These are phyloP conservation scores for Otocyon megalotis DNA, from an alignment of 2,113 vertebrate species.

Conservation along the genomic window DNA sequence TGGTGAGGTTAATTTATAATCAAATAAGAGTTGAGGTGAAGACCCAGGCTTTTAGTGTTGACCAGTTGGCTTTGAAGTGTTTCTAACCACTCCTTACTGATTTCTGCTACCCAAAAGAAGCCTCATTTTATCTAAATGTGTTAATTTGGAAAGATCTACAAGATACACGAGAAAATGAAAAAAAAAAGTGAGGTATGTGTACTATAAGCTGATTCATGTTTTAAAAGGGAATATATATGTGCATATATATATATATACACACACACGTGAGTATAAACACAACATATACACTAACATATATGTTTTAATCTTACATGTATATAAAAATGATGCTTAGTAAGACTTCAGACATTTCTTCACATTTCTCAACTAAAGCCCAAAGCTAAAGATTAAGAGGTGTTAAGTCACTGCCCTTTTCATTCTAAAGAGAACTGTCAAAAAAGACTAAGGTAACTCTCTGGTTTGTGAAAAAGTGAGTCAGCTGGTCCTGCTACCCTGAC, in stretches of 20 bases:
- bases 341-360: background rate
- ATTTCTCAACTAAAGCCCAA: conserved; percentile 27
- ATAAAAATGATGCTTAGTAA: background rate
- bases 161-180: background rate
- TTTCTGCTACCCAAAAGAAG: background rate
- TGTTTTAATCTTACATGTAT: background rate
- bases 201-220: background rate
- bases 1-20: background rate
- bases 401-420: background rate
- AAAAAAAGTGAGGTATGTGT: background rate
- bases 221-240: background rate
- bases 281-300: too few species aligned
- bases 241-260: background rate
- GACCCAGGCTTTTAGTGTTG: background rate
- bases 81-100: background rate
- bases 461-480: conserved; percentile 10
- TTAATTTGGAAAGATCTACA: background rate
- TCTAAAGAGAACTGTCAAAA: background rate
- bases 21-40: background rate
- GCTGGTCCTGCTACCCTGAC: background rate
- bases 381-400: background rate
- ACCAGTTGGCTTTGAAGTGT: background rate
- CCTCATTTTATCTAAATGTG: background rate
- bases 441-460: background rate
- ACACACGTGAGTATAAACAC: too few species aligned